A percentile compares a stretch with the other conserved stretches of the same genome.
phyloP scores from a whole-genome alignment of 2,797 vertebrate genomes.

The Eulemur mongoz region DNA sequence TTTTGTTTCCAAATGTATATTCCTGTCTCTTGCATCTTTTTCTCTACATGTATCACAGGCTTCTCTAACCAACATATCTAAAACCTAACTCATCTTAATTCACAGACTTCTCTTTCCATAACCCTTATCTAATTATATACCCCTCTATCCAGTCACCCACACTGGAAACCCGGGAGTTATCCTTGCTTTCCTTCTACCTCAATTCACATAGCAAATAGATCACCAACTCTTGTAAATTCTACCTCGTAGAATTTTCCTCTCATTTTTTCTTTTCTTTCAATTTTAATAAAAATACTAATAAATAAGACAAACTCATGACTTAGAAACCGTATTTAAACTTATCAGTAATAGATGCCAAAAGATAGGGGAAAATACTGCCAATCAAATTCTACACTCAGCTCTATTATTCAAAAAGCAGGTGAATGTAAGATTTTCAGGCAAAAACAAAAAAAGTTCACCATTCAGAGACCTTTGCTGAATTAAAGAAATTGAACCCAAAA shows the following conservation, averaged over 20 bases:
- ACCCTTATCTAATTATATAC: neutral
- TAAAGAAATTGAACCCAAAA: neutral
- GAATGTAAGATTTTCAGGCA: neutral
- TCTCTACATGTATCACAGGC: neutral
- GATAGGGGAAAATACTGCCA: neutral
- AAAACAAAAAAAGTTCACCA: neutral
- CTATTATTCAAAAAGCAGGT: neutral
- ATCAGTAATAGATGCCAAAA: neutral
- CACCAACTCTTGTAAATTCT: neutral
- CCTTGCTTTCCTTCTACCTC: neutral
- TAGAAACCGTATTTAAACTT: neutral
- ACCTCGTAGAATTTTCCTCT: neutral
- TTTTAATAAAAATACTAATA: neutral
- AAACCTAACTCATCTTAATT: neutral
- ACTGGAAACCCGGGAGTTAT: neutral
- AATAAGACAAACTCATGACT: neutral
- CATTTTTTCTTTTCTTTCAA: neutral
- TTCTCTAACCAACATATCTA: neutral
- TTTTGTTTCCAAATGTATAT: neutral
- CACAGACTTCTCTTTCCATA: neutral
- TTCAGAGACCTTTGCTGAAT: constrained; percentile 22
- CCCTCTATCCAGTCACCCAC: neutral
- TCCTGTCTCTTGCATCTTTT: neutral
- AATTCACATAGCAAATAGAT: neutral
- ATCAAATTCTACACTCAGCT: neutral